Evolutionary conservation across 2,113 vertebrate species (phyloP).

Genomic region (Osmerus mordax): DNA sequence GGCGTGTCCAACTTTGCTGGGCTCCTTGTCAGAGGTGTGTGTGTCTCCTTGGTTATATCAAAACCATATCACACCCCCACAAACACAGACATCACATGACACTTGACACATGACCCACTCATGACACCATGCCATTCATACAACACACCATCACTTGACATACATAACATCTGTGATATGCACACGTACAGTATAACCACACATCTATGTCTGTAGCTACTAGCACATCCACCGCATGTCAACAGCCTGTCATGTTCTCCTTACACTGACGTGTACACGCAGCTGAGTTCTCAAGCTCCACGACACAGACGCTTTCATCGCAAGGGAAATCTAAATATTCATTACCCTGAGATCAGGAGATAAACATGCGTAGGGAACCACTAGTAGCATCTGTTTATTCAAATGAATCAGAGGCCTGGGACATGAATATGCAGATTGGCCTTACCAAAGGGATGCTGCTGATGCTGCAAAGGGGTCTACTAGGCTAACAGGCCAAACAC

Average conservation of each 20-base stretch:
- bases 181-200: too few relatives aligned
- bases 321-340: too few relatives aligned
- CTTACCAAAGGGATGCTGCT: neutral
- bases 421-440: slow-evolving; percentile 27
- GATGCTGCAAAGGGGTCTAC: neutral
- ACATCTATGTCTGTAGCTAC: too few relatives aligned
- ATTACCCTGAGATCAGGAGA: slow-evolving; percentile 9
- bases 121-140: too few relatives aligned
- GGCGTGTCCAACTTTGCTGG: slow-evolving; percentile 97
- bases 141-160: too few relatives aligned
- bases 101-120: too few relatives aligned
- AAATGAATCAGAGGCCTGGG: slow-evolving; percentile 15
- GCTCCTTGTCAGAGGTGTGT: slow-evolving; percentile 92
- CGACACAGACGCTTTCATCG: neutral
- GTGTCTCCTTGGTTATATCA: neutral
- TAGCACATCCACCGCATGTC: too few relatives aligned
- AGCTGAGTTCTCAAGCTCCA: too few relatives aligned
- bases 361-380: slow-evolving; percentile 14
- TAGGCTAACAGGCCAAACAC: too few relatives aligned
- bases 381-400: slow-evolving; percentile 38
- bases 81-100: neutral
- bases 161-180: too few relatives aligned
- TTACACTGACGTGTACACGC: too few relatives aligned
- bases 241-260: too few relatives aligned
- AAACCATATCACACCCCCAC: neutral